phyloP scores from a whole-genome alignment of 2,113 vertebrate genomes.

The Pterocles gutturalis region DNA sequence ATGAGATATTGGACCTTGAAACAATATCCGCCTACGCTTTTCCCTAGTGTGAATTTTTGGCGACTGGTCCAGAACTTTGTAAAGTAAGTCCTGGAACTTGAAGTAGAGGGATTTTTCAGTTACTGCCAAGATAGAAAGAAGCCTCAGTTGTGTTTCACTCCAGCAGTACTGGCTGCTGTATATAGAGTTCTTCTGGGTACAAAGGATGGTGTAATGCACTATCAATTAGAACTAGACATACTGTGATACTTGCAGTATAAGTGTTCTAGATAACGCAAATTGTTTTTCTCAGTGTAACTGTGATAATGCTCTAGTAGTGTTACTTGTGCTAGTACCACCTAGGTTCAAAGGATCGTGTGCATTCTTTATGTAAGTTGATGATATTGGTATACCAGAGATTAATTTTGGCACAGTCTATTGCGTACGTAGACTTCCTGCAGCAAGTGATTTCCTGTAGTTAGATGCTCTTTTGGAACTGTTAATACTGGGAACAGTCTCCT shows the following conservation, averaged over 20 bases:
- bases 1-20: slow-evolving; percentile 70
- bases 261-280: neutral
- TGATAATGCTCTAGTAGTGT: neutral
- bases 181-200: neutral
- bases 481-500: neutral
- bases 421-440: neutral
- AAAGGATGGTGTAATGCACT: neutral
- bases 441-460: slow-evolving; percentile 44
- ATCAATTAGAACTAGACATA: neutral
- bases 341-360: neutral
- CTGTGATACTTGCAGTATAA: neutral
- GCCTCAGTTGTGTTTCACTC: slow-evolving; percentile 44
- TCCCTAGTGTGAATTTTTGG: slow-evolving; percentile 67
- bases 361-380: neutral
- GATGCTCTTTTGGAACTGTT: slow-evolving; percentile 37
- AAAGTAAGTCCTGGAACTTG: slow-evolving; percentile 58
- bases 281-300: neutral
- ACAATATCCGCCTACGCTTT: slow-evolving; percentile 54
- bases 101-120: slow-evolving; percentile 63
- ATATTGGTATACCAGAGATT: neutral
- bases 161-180: neutral
- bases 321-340: neutral
- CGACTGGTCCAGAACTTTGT: slow-evolving; percentile 33
- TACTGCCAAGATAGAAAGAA: slow-evolving; percentile 57
- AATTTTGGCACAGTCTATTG: neutral